Base-by-base conservation (phyloP, 2,797 vertebrate genomes). In the Catamblyrhynchus diadema region DNA sequence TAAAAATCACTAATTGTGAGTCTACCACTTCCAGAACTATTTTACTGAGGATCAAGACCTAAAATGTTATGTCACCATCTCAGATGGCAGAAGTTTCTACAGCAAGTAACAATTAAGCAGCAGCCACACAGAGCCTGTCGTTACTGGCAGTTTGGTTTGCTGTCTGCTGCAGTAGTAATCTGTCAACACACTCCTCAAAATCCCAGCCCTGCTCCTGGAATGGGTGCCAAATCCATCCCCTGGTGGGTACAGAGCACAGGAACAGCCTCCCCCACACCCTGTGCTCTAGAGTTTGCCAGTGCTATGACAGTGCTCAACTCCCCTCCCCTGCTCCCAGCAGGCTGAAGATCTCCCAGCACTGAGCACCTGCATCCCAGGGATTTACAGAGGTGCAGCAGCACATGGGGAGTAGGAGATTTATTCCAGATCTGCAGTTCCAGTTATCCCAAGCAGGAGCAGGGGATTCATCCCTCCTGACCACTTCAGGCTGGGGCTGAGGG, bases 321-420 rank as follows among this genome's bases (percentile, higher is more conserved):
- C 25, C 21, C 45, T 16, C 57, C 42, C 67, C 9, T 14, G 14
- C 44, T 42, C 33, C 30, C 47, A 18, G 41, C 15, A 4, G 5
- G 1, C 8, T 18, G n/a, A 8, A 14, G 33, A 3, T 4, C 3
- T 45, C 37, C n/a, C 16, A 3, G 1, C 28, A 25, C 7, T 0
- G 3, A 61, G 4, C 45, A 35, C n/a, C 67, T 51, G 84, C 48
- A 7, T 0, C 4, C 20, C n/a, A 56, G 47, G 11, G 2, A 6
- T 22, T 47, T 8, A 48, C 10, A 48, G 45, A 21, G 39, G 16
- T 1, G 9, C 2, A 53, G 66, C 57, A 57, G 54, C 2, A 24
- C 54, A 24, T 6, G 5, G 37, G 37, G 19, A 27, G 44, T 37
- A n/a, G 22, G 13, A 61, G 0, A 6, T 10, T 67, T 23, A 24